A percentile compares a stretch with the other conserved stretches of the same genome.
Evolutionary conservation across 2,888 invertebrate species (phyloP).

Genomic region (Antheraea yamamai): DNA sequence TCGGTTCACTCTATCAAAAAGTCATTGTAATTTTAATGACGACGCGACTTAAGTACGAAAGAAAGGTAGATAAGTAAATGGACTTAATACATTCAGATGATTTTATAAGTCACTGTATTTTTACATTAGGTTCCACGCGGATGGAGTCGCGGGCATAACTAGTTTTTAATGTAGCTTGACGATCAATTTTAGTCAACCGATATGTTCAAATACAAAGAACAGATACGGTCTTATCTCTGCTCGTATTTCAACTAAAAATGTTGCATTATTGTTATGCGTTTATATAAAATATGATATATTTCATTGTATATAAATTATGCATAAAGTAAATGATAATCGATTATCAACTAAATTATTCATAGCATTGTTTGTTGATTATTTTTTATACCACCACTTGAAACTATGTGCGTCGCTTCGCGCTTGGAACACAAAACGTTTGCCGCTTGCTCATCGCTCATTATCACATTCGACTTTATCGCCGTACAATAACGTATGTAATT

Average conservation of each 20-base stretch:
- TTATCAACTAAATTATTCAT: constrained; percentile 35
- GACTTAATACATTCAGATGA: too few species aligned
- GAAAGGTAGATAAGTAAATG: too few species aligned
- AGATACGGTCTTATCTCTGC: too few species aligned
- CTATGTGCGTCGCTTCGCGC: constrained; percentile 31
- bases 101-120: too few species aligned
- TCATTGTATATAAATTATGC: not conserved
- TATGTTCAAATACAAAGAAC: not conserved
- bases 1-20: too few species aligned
- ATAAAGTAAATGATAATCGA: constrained; percentile 9
- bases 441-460: constrained; percentile 1
- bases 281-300: not conserved
- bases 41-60: too few species aligned
- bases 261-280: not conserved
- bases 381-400: constrained; percentile 21
- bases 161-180: too few species aligned
- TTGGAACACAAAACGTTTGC: constrained; percentile 63
- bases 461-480: constrained; percentile 38
- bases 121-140: too few species aligned
- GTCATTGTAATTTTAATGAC: too few species aligned
- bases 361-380: constrained; percentile 22
- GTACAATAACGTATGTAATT: constrained; percentile 29
- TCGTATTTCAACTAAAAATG: too few species aligned
- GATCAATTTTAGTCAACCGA: too few species aligned
- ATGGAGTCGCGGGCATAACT: too few species aligned